Percentiles rank a stretch among this genome's conserved stretches.
These are phyloP conservation scores for Scaptomyza hsui DNA, from an alignment of 1,140 invertebrate species.

Conservation along the genomic window DNA sequence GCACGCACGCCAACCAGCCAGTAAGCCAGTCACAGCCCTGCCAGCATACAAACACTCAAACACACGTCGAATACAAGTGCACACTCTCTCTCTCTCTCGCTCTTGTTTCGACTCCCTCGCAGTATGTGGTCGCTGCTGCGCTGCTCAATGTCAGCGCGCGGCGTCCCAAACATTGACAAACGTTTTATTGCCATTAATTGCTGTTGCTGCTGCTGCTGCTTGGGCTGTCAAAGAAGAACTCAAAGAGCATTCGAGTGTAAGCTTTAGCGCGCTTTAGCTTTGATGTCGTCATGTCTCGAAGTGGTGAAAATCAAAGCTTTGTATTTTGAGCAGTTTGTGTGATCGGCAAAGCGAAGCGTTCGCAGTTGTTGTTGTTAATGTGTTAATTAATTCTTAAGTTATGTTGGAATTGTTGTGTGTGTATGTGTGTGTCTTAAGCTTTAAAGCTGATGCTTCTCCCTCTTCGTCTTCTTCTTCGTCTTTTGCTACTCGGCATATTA, in stretches of 20 bases:
- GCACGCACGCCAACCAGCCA: neutral
- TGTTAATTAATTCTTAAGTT: conserved; percentile 4
- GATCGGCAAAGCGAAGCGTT: conserved; percentile 1
- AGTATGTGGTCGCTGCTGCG: neutral
- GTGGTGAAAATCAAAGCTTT: conserved; percentile 42
- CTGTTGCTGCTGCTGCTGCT: neutral
- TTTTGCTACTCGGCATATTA: too few relatives aligned
- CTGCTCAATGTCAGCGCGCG: conserved; percentile 27
- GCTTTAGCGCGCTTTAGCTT: conserved; percentile 17
- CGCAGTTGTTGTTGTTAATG: conserved; percentile 1
- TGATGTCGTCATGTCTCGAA: conserved; percentile 23
- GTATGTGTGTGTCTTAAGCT: neutral
- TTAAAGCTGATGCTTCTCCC: conserved; percentile 8
- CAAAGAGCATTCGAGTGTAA: conserved; percentile 17
- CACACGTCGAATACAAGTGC: neutral
- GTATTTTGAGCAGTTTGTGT: neutral
- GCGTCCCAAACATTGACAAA: conserved; percentile 26
- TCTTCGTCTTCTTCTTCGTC: neutral
- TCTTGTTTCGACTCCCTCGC: neutral
- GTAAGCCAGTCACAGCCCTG: too few relatives aligned
- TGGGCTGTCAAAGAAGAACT: conserved; percentile 35
- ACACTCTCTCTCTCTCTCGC: neutral
- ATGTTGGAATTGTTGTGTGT: neutral
- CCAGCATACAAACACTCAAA: neutral
- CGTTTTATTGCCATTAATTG: conserved; percentile 49